Conservation (phyloP, 2,888 invertebrate species). For the Apamea crenata region DNA sequence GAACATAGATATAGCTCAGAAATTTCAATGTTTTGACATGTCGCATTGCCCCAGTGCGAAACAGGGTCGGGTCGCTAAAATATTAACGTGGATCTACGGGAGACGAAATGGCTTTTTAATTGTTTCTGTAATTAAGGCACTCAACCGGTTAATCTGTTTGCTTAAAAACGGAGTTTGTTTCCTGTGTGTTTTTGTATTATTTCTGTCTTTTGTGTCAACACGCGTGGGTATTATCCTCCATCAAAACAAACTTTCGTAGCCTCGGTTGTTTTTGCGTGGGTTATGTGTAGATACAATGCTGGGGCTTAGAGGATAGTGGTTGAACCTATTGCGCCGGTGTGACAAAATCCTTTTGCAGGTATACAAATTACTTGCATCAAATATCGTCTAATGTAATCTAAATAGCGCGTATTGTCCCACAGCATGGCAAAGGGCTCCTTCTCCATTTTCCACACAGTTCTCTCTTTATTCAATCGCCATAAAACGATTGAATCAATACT, state of each 20-base stretch:
- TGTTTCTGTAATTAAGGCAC: no score
- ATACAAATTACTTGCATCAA: not conserved
- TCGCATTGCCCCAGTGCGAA: no score
- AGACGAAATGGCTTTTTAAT: no score
- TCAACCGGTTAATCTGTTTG: not conserved
- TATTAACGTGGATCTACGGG: not conserved
- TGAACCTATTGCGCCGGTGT: not conserved
- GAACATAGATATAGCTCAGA: not conserved
- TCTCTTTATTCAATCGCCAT: no score
- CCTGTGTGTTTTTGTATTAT: not conserved
- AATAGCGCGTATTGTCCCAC: no score
- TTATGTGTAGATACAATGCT: not conserved
- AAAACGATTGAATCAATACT: not conserved
- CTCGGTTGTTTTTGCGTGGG: constrained; percentile 7
- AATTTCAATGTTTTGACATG: no score
- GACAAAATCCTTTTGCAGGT: not conserved
- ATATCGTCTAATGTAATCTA: no score
- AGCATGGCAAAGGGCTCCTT: no score
- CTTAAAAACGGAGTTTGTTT: not conserved
- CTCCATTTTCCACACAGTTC: no score
- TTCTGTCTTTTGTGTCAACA: not conserved
- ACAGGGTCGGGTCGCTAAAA: not conserved
- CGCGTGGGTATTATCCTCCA: not conserved
- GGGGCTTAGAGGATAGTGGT: not conserved
- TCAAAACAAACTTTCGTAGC: constrained; percentile 17